Conservation (phyloP, 1,140 invertebrate genomes). For the Solenopsis fugax region DNA sequence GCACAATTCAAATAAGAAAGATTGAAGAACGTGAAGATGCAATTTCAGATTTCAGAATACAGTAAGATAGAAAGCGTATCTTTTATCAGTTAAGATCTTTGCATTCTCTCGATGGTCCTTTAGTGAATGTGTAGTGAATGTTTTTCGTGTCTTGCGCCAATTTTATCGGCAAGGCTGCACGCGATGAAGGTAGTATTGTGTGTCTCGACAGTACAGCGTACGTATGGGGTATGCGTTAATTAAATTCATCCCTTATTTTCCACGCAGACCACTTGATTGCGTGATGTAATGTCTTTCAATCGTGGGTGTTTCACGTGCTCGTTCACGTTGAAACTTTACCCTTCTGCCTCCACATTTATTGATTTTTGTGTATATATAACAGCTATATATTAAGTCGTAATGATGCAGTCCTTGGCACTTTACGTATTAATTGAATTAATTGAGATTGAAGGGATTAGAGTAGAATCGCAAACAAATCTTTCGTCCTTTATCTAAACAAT, state of each 20-base stretch:
- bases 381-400: slow-evolving; percentile 14
- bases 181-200: slow-evolving; percentile 42
- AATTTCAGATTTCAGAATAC: background rate
- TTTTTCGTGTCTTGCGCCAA: slow-evolving; percentile 30
- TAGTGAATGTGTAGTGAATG: slow-evolving; percentile 7
- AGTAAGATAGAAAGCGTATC: background rate
- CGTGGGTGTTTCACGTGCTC: background rate
- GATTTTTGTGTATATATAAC: slow-evolving; percentile 18
- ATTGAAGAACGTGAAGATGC: background rate
- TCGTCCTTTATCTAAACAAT: background rate
- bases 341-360: slow-evolving; percentile 24
- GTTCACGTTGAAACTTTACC: slow-evolving; percentile 46
- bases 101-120: slow-evolving; percentile 19
- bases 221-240: slow-evolving; percentile 15
- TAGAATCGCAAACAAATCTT: background rate
- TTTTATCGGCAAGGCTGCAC: slow-evolving; percentile 11
- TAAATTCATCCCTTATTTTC: slow-evolving; percentile 47
- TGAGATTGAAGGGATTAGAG: background rate
- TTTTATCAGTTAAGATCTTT: slow-evolving; percentile 46
- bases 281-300: background rate
- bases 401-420: background rate
- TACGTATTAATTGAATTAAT: background rate
- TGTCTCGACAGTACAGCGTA: background rate
- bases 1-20: background rate
- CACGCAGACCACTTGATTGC: slow-evolving; percentile 13